A percentile compares a stretch with the other conserved stretches of the same genome.
Evolutionary conservation across 2,888 invertebrate species (phyloP).

Genomic region (Anthrax anthrax): DNA sequence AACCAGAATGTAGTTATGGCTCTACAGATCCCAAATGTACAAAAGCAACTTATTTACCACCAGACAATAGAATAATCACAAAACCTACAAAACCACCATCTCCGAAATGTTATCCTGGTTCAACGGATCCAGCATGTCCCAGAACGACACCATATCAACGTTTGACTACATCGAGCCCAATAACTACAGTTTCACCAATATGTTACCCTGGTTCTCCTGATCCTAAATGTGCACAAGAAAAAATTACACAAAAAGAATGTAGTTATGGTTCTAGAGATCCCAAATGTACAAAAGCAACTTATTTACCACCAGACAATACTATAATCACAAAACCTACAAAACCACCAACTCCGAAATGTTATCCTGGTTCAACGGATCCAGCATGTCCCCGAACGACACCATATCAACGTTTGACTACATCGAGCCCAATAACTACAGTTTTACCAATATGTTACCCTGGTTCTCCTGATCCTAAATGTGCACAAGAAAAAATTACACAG

Average conservation of each 20-base stretch:
- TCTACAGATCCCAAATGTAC: conserved; percentile 19
- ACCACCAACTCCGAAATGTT: conserved; percentile 12
- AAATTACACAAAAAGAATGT: conserved; percentile 16
- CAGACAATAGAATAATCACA: conserved; percentile 1
- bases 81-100: background rate
- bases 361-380: conserved; percentile 23
- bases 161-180: conserved; percentile 21
- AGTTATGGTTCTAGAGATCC: conserved; percentile 20
- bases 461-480: conserved; percentile 16
- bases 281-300: background rate
- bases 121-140: conserved; percentile 13
- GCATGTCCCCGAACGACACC: conserved; percentile 13
- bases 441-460: conserved; percentile 19
- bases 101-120: conserved; percentile 20
- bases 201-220: conserved; percentile 37
- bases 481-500: conserved; percentile 17
- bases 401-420: background rate
- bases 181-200: conserved; percentile 15
- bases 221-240: conserved; percentile 26
- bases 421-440: background rate
- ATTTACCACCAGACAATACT: background rate
- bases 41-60: background rate
- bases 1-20: conserved; percentile 23
- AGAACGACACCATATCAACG: conserved; percentile 19
- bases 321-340: conserved; percentile 8